These are phyloP conservation scores for Myodes glareolus DNA, from an alignment of 2,113 vertebrate genomes.

Conservation along the genomic window DNA sequence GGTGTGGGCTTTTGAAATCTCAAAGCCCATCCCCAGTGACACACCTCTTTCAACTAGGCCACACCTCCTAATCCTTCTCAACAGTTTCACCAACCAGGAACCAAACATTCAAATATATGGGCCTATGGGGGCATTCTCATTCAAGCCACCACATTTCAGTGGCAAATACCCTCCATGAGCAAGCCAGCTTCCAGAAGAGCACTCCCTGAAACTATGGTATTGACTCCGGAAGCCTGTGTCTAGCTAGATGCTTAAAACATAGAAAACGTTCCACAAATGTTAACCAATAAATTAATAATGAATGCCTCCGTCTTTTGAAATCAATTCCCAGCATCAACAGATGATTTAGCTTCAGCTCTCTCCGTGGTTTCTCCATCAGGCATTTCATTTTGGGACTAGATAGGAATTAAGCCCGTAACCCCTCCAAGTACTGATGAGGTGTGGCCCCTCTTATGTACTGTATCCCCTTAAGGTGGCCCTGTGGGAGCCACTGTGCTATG, in stretches of 20 bases:
- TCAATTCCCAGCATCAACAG: neutral
- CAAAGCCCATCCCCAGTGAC: neutral
- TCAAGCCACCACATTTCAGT: neutral
- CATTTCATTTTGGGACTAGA: neutral
- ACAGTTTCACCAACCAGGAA: neutral
- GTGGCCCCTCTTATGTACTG: neutral
- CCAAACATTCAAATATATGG: neutral
- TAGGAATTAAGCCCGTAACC: neutral
- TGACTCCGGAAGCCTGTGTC: neutral
- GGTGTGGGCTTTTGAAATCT: neutral
- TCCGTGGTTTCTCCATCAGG: neutral
- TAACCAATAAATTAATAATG: neutral
- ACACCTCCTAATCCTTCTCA: neutral
- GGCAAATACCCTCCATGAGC: neutral
- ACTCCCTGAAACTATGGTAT: neutral
- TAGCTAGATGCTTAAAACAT: neutral
- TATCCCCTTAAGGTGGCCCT: neutral
- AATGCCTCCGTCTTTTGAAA: neutral
- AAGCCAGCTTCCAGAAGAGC: neutral
- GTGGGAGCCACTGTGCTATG: neutral
- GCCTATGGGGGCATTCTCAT: neutral
- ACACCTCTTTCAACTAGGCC: neutral
- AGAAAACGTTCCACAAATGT: neutral
- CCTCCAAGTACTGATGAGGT: neutral
- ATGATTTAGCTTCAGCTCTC: neutral